phyloP scores from a whole-genome alignment of 2,888 invertebrate genomes.

The Apoda limacodes region DNA sequence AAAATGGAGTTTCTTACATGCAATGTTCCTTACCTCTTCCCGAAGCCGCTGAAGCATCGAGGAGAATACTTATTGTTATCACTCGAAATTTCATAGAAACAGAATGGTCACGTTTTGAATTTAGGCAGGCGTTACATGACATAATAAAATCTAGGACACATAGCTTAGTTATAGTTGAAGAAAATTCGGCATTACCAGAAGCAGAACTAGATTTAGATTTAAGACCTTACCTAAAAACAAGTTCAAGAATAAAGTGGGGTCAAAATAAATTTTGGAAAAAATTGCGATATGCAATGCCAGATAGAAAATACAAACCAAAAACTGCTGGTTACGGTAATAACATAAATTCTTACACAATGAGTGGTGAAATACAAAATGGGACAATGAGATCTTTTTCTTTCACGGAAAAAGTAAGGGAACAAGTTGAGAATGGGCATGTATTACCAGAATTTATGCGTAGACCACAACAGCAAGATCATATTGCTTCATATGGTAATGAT shows the following conservation, averaged over 20 bases:
- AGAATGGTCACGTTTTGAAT: slow-evolving; percentile 93
- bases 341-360: slow-evolving; percentile 87
- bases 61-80: slow-evolving; percentile 86
- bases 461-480: slow-evolving; percentile 45
- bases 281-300: slow-evolving; percentile 88
- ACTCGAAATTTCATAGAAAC: slow-evolving; percentile 91
- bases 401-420: slow-evolving; percentile 58
- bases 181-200: slow-evolving; percentile 82
- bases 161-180: slow-evolving; percentile 88
- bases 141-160: slow-evolving; percentile 85
- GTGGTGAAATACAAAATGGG: slow-evolving; percentile 70
- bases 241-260: slow-evolving; percentile 86
- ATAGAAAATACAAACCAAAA: slow-evolving; percentile 64
- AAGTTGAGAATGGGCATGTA: slow-evolving; percentile 67
- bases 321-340: slow-evolving; percentile 78
- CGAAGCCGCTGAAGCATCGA: slow-evolving; percentile 90
- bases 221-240: slow-evolving; percentile 87
- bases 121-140: slow-evolving; percentile 90
- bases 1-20: slow-evolving; percentile 75
- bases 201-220: slow-evolving; percentile 89
- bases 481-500: slow-evolving; percentile 55
- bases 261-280: slow-evolving; percentile 96
- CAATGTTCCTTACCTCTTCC: slow-evolving; percentile 80
- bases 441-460: slow-evolving; percentile 68
- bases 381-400: slow-evolving; percentile 72